Evolutionary conservation across 2,797 vertebrate genomes (phyloP).

Genomic region (Enteromius radiatus): DNA sequence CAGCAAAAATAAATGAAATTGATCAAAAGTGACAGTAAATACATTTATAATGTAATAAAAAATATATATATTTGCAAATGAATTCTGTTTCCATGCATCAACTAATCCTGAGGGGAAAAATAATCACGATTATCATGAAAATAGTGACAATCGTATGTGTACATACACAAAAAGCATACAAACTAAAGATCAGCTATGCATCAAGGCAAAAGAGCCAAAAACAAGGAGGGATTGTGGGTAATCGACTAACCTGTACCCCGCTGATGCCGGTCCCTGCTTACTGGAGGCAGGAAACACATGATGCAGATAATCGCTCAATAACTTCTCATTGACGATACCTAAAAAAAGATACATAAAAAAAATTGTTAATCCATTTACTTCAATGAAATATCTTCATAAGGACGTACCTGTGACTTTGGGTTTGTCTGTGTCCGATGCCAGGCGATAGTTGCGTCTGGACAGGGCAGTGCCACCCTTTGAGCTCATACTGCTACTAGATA

Average conservation of each 20-base stretch:
- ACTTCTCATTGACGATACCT: slow-evolving; percentile 92
- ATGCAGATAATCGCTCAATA: slow-evolving; percentile 91
- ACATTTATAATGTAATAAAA: too few relatives aligned
- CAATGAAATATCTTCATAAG: neutral
- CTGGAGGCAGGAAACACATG: slow-evolving; percentile 83
- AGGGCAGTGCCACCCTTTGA: slow-evolving; percentile 86
- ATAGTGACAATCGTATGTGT: neutral
- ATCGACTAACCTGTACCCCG: slow-evolving; percentile 84
- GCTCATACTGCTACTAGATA: slow-evolving; percentile 82
- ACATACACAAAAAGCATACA: neutral
- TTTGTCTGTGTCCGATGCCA: slow-evolving; percentile 89
- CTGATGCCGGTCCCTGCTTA: slow-evolving; percentile 72
- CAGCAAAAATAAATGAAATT: too few relatives aligned
- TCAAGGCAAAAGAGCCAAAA: neutral
- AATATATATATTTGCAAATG: neutral
- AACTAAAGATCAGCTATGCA: neutral
- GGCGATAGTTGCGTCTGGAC: slow-evolving; percentile 86
- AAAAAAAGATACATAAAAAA: neutral
- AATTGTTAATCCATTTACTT: too few relatives aligned
- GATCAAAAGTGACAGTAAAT: too few relatives aligned
- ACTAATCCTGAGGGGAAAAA: neutral
- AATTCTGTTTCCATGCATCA: neutral
- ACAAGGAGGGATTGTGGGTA: neutral
- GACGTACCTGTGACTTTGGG: slow-evolving; percentile 84
- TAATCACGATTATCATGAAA: neutral